Conservation (phyloP, 2,888 invertebrate species). For the Lepeophtheirus nordmannii region DNA sequence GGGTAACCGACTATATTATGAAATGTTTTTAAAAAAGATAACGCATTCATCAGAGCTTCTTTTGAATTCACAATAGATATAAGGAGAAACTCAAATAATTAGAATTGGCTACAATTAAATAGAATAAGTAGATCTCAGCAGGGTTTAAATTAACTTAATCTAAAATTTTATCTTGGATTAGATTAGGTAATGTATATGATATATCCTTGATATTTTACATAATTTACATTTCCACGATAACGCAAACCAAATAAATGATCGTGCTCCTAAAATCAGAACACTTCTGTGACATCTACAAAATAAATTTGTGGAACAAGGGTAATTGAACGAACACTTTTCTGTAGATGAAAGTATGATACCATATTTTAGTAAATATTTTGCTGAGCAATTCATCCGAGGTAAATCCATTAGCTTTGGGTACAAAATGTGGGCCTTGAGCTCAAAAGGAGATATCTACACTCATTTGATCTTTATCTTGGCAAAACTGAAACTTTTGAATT, state of each 20-base stretch:
- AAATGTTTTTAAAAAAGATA: too few species aligned
- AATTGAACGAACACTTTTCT: background rate
- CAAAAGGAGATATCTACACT: background rate
- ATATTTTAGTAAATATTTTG: background rate
- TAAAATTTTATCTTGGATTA: too few species aligned
- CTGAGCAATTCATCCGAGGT: background rate
- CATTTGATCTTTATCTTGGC: background rate
- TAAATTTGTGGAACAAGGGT: background rate
- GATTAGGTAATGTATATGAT: too few species aligned
- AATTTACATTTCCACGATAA: background rate
- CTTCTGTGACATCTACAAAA: background rate
- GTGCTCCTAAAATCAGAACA: background rate
- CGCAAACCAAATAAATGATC: background rate
- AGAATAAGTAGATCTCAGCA: too few species aligned
- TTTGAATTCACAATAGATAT: too few species aligned
- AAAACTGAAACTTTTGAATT: background rate
- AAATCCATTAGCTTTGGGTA: background rate
- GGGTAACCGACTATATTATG: too few species aligned
- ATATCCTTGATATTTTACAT: background rate
- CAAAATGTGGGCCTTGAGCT: background rate
- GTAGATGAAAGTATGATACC: background rate
- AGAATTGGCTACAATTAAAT: too few species aligned
- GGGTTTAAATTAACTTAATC: too few species aligned
- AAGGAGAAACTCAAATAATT: too few species aligned
- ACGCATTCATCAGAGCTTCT: too few species aligned